A percentile compares a stretch with the other conserved stretches of the same genome.
Evolutionary conservation across 2,113 vertebrate species (phyloP).

Genomic region (Cisticola juncidis): DNA sequence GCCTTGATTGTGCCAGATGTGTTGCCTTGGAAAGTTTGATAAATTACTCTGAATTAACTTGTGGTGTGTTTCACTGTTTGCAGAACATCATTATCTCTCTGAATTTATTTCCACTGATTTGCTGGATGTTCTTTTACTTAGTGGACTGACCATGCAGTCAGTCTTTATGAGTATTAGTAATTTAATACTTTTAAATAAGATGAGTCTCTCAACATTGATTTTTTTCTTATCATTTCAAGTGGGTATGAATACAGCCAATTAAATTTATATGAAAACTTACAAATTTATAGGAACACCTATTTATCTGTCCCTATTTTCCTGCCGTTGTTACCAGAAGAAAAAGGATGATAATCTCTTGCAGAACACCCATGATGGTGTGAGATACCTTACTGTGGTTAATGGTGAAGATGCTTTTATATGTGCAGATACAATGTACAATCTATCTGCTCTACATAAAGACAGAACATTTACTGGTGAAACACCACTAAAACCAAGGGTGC

Average conservation of each 20-base stretch:
- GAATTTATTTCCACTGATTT: background rate
- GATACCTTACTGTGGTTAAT: background rate
- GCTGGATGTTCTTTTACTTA: background rate
- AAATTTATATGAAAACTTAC: background rate
- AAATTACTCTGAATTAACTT: background rate
- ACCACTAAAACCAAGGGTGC: background rate
- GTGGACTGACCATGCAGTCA: background rate
- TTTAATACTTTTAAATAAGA: background rate
- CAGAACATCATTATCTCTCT: background rate
- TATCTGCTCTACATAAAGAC: background rate
- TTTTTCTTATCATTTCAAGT: background rate
- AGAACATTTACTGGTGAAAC: background rate
- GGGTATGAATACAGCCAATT: background rate
- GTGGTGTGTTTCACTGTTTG: background rate
- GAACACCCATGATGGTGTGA: background rate
- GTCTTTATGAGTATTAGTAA: background rate
- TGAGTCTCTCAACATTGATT: background rate
- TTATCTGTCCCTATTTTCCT: background rate
- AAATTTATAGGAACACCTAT: background rate
- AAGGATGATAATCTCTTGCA: background rate
- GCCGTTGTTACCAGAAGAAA: background rate
- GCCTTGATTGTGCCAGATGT: background rate
- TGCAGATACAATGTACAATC: background rate
- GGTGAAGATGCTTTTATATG: background rate
- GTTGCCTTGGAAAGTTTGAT: background rate